Evolutionary conservation across 2,888 invertebrate species (phyloP), one percentile per base, ranked within the genome.

Genomic region (Scrobipalpa costella): DNA sequence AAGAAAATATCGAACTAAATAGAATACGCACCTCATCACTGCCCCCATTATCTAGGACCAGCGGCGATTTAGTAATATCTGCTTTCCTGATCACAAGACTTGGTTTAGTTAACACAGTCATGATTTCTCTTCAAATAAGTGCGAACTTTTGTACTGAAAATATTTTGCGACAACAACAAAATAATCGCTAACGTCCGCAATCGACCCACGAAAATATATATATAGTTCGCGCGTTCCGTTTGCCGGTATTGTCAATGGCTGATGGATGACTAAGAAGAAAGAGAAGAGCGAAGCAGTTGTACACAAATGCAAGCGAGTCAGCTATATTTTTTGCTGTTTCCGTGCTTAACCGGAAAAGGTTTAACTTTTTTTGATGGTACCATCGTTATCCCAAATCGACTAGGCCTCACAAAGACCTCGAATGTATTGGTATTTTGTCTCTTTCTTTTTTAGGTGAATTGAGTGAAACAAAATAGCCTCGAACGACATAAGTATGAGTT

Each of bases 81-180:
- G 88, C 86, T 86, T 96, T 96, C 86, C 95, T 95, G 69, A 95
- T 94, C 62, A 93, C 92, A 15, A 78, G 66, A 67, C 94, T 93
- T 34, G 95, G 93, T 83, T 96, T 96, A 7, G 95, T 95, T 74
- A 97, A 91, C 81, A 97, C 94, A 67, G 97, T 97, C 97, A 97
- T 97, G 70, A 78, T 92, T 55, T 1, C 9, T 9, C 7, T 34
- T 27, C 7, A 7, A 19, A 52, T 59, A 7, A 7, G 6, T 33
- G n/a, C 27, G 57, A 27, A 13, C 27, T 27, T 27, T 44, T 33
- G 27, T n/a, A 49, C n/a, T 34, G 8, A 60, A 47, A 60, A 27
- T 36, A 38, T 59, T 15, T 27, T 17, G 11, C 15, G 34, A 33
- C 33, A 19, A 11, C 36, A 63, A 63, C 38, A 55, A 55, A 55